Base-by-base conservation (phyloP, 2,113 vertebrate genomes). In the Ophiodon elongatus region DNA sequence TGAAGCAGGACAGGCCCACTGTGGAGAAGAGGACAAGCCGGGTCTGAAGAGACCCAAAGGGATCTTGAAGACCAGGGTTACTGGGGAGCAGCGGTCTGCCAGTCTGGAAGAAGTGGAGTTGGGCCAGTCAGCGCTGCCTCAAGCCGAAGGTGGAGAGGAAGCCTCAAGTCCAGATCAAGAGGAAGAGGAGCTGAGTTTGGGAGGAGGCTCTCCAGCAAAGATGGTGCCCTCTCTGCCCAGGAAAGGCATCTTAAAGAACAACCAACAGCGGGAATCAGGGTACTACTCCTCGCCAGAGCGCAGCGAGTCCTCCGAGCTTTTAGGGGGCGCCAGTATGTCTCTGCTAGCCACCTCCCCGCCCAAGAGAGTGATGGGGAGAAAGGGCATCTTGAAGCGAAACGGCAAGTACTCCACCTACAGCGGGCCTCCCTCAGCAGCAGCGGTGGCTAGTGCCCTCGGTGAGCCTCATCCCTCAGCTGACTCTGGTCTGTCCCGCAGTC, bases 191-290 rank as follows among this genome's bases (percentile, higher is more conserved):
- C 92, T 85, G 0, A 74, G 67, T 8, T 68, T 94, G 23, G 79
- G 89, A 59, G 94, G 95, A 21, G 93, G 92, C 57, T 95, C 95
- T 0, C 94, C 94, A 17, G 93, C 78, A 86, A 97, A 94, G 95
- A 97, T 66, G 75, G 95, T 94, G 75, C 96, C 96, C 27, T 94
- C 96, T 5, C 95, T 98, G 91, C 98, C 98, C 83, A 98, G 97
- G 92, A 99, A 99, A 92, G 98, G 98, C 93, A 99, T 99, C 90
- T 90, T 99, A 82, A 99, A 99, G 92, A 99, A 99, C 94, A 98
- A 96, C 63, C 97, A 97, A 90, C 94, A 95, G 69, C 92, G 95
- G 75, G 98, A 99, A 83, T 99, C 98, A 0, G 98, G 98, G 64
- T 99, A 99, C 92, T 99, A 99, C 90, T 99, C 98, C 1, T 99